Evolutionary conservation across 2,797 vertebrate genomes (phyloP), one percentile per base, ranked within the genome.

Genomic region (Cichlasoma orientale): DNA sequence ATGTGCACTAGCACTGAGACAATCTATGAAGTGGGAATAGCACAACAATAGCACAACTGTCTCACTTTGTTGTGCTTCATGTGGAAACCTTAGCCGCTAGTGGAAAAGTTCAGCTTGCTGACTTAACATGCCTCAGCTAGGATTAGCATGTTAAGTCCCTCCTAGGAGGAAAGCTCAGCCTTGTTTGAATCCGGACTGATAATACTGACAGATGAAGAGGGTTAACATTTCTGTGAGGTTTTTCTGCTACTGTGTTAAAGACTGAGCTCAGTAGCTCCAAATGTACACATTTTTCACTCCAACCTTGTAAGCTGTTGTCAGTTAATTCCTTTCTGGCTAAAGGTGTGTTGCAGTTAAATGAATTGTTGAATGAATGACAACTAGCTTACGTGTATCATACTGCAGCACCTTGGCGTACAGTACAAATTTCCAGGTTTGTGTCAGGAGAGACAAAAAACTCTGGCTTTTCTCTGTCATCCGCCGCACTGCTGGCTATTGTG

Each of bases 381-480:
- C 23, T 66, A 0, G 5, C 23, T 1, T 47, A 29, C 16, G 19
- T 47, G 16, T 66, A 50, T 50, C 63, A 68, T 13, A 29, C 41
- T 50, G 63, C 47, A 29, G 9, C 18, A 68, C 25, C 18, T 29
- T 68, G 10, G 2, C 4, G 0, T 50, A 68, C 1, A 1, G 25
- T 2, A 50, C 16, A 50, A 47, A 12, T 81, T 74, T 83, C 41
- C 25, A 38, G 38, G 66, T 73, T 69, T 82, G 31, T 38, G n/a
- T 31, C 19, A 57, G 56, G 14, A 14, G 2, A 66, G 16, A 31
- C 50, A 52, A 25, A 41, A 56, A 68, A 19, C 41, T 16, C 25
- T 68, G 25, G 25, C 41, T 50, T 68, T 68, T 13, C 63, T 13
- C 63, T 33, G 63, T 66, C 58, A 0, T 31, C 21, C 68, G 21